Evolutionary conservation across 2,888 invertebrate species (phyloP).

Genomic region (Agapostemon virescens): DNA sequence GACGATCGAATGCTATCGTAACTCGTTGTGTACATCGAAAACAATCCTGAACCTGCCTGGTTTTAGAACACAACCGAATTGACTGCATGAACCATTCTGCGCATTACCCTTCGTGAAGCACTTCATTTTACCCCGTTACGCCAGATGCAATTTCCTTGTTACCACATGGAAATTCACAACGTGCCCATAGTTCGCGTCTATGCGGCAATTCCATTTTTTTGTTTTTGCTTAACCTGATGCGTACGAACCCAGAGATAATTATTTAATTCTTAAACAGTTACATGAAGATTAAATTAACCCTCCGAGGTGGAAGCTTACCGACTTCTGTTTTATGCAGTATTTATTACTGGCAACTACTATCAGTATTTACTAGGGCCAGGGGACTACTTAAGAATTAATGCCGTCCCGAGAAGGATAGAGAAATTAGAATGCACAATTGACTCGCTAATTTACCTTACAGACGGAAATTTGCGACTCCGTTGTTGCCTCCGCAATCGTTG

Average conservation of each 20-base stretch:
- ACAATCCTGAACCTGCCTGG: background rate
- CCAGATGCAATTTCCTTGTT: constrained; percentile 1
- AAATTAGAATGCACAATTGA: constrained; percentile 50
- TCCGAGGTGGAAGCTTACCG: constrained; percentile 31
- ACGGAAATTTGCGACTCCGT: constrained; percentile 25
- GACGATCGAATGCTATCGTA: too few relatives aligned
- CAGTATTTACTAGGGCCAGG: constrained; percentile 41
- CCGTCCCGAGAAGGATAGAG: constrained; percentile 43
- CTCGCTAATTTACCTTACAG: constrained; percentile 35
- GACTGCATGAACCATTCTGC: background rate
- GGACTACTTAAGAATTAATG: constrained; percentile 48
- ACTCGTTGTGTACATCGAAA: too few relatives aligned
- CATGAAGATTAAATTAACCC: constrained; percentile 38
- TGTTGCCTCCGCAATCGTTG: constrained; percentile 10
- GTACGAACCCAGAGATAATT: constrained; percentile 1
- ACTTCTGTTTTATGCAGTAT: constrained; percentile 48
- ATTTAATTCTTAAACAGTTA: constrained; percentile 50
- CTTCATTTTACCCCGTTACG: background rate
- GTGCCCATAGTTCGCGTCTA: background rate
- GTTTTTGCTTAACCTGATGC: background rate
- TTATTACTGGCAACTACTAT: constrained; percentile 37
- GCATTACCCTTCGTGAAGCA: background rate
- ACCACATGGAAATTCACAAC: background rate
- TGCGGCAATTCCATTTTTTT: background rate
- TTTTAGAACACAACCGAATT: background rate